Base-by-base conservation (phyloP, 2,888 invertebrate species). In the Drosophila kambysellisi region DNA sequence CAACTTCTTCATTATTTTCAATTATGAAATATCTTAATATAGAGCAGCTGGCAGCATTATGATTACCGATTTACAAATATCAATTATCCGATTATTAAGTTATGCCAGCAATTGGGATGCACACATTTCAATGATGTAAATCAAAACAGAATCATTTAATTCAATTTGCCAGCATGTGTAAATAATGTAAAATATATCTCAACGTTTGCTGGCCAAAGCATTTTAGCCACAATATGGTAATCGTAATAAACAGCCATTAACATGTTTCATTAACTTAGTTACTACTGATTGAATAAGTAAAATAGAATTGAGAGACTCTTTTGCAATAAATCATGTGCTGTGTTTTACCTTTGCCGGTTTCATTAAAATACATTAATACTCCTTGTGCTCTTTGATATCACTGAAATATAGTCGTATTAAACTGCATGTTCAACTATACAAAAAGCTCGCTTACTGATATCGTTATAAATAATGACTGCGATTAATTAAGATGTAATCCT, bases 401-500 rank as follows among this genome's bases (percentile, higher is more conserved):
- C 30, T 52, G 32, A 39, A 41, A 43, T 12, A 39, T 25, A 15
- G 4, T 35, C 6, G 11, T 11, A 11, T 70, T 53, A 53, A 58
- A 29, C 52, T n/a, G n/a, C 3, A 60, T 33, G n/a, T 68, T 20
- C 39, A 57, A 43, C 25, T 62, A 32, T 32, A 32, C 56, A n/a
- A 56, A 53, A 56, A 53, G 61, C 64, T 32, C 41, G 15, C 62
- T 71, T 29, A 52, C 37, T 59, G 74, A 75, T 82, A 84, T 80
- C 87, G 84, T 84, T 87, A 81, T 84, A 87, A 84, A 84, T 87
- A 84, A 87, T 84, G 87, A 71, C 76, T 74, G 54, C 77, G 87
- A 84, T 84, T 84, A 84, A 84, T 87, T 78, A 87, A 81, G 82
- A 80, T 87, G 87, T 83, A 83, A 83, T 83, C 87, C 80, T 41